Percentiles rank a stretch among this genome's conserved stretches.
These are phyloP conservation scores for Sebastes matsubarae DNA, from an alignment of 2,797 vertebrate species.

Conservation along the genomic window DNA sequence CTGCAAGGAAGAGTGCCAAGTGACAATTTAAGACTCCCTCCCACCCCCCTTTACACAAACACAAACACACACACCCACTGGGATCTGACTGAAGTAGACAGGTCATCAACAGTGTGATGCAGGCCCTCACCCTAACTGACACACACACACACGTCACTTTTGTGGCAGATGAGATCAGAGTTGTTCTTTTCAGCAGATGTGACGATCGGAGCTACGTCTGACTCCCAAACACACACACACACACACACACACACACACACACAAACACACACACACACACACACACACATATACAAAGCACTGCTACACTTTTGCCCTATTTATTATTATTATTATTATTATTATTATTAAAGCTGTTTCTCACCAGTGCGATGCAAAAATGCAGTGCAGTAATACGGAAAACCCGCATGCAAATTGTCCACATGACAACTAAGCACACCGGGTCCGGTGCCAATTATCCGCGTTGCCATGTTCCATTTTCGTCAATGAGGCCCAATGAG, in stretches of 20 bases:
- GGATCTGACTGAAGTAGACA: constrained; percentile 85
- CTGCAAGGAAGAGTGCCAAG: constrained; percentile 63
- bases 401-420: too few relatives aligned
- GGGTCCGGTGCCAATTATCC: too few relatives aligned
- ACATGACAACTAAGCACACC: too few relatives aligned
- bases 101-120: constrained; percentile 83
- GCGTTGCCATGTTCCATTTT: too few relatives aligned
- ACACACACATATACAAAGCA: not conserved
- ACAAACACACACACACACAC: constrained; percentile 26
- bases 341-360: too few relatives aligned
- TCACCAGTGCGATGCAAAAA: not conserved
- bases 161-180: constrained; percentile 85
- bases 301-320: not conserved
- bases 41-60: constrained; percentile 25
- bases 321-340: not conserved
- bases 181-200: constrained; percentile 84
- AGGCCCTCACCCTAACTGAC: constrained; percentile 72
- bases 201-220: constrained; percentile 68
- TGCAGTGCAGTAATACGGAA: too few relatives aligned
- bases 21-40: constrained; percentile 61
- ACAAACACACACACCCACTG: constrained; percentile 48
- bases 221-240: not conserved
- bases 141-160: constrained; percentile 67
- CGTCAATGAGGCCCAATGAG: too few relatives aligned
- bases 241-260: constrained; percentile 37